Base-by-base conservation (phyloP, 53 echinoderm and acorn worm genomes). In the Actinopyga echinites region DNA sequence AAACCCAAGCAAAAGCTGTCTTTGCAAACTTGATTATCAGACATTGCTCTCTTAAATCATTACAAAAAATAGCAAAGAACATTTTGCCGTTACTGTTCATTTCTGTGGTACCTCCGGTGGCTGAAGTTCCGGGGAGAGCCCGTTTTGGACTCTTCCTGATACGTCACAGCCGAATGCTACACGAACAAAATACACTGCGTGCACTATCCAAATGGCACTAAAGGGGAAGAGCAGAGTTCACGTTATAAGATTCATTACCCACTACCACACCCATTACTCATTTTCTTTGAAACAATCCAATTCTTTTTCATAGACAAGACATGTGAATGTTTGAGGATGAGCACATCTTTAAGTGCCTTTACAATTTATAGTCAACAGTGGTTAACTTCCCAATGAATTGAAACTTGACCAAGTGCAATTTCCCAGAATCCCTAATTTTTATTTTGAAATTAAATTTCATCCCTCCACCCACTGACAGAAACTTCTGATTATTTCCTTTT, bases 131-230 rank as follows among this genome's bases (percentile, higher is more conserved):
- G 81, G 81, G 63, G 81, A 80, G 81, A 80, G 81, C 81, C 81
- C 81, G 63, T 59, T 61, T 37, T 62, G 81, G 81, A 80, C 81
- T 80, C 81, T 61, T 80, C 81, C 81, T 61, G 81, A 56, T 78
- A 95, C 95, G 93, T 88, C 93, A 88, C 95, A 89, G 95, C 93
- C 83, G 89, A 85, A 89, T 89, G 93, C 91, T 93, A 93, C 84
- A 83, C 85, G 88, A 92, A 91, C 95, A 93, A 93, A 82, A 91
- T 85, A 93, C 95, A 93, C 89, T 91, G 93, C 83, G 95, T 93
- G 95, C 93, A 93, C 92, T 92, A 95, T 92, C 92, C 92, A 78
- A 89, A 89, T 79, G 89, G 84, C 89, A 89, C 89, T 89, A 83
- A 84, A 84, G 89, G 88, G 89, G 89, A 89, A 89, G 80, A 89